A percentile compares a stretch with the other conserved stretches of the same genome.
Evolutionary conservation across 2,797 vertebrate genomes (phyloP).

Genomic region (Oophaga sylvatica): DNA sequence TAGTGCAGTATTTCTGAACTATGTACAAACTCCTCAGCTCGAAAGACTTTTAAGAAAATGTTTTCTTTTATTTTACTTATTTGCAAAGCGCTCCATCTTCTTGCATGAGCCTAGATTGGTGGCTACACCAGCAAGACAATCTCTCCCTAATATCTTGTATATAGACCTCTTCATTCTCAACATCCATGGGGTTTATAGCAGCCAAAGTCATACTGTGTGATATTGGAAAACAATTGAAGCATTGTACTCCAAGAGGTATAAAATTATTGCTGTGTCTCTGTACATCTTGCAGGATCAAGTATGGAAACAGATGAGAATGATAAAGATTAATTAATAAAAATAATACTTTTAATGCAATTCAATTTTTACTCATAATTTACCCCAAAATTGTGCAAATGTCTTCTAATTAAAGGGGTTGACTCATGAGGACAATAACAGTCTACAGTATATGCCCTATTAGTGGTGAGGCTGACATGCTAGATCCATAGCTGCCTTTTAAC

Average conservation of each 20-base stretch:
- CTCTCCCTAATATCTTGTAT: background rate
- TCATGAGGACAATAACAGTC: too few relatives aligned
- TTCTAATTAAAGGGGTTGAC: background rate
- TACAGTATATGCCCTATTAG: too few relatives aligned
- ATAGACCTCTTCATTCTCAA: background rate
- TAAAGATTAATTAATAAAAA: conserved; percentile 6
- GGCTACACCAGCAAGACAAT: background rate
- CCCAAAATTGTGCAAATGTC: background rate
- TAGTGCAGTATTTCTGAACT: background rate
- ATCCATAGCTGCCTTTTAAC: too few relatives aligned
- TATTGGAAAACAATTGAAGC: background rate
- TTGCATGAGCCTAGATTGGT: background rate
- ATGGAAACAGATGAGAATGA: background rate
- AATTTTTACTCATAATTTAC: background rate
- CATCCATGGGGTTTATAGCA: background rate
- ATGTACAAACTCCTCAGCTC: background rate
- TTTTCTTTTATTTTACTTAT: background rate
- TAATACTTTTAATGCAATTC: background rate
- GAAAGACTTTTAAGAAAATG: background rate
- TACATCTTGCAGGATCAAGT: conserved; percentile 33
- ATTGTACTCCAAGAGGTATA: background rate
- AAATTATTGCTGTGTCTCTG: background rate
- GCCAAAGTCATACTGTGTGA: background rate
- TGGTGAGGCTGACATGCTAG: too few relatives aligned
- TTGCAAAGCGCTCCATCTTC: background rate